Conservation (phyloP, 2,888 invertebrate species). For the Mayetiola destructor region DNA sequence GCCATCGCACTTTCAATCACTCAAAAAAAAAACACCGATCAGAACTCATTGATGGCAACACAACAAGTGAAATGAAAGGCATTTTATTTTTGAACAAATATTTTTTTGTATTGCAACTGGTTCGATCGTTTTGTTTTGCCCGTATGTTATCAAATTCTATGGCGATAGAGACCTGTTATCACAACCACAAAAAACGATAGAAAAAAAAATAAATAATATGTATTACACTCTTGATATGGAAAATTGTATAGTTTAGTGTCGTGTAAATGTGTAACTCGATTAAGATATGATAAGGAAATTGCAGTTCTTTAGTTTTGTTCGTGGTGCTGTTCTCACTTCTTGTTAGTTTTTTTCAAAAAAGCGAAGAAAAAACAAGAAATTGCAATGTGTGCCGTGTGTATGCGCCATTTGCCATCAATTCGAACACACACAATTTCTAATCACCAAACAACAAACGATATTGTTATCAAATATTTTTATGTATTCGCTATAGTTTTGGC, state of each 20-base stretch:
- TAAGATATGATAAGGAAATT: slow-evolving; percentile 11
- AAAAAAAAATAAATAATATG: background rate
- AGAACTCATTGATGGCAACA: slow-evolving; percentile 6
- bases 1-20: background rate
- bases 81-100: background rate
- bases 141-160: slow-evolving; percentile 8
- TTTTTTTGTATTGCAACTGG: slow-evolving; percentile 2
- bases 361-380: too few relatives aligned
- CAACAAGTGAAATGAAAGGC: slow-evolving; percentile 10
- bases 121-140: background rate
- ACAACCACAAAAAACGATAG: background rate
- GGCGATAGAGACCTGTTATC: slow-evolving; percentile 11
- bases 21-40: background rate
- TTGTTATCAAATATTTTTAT: too few relatives aligned
- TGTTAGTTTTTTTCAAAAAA: too few relatives aligned
- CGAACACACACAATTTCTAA: too few relatives aligned
- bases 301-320: background rate
- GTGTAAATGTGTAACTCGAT: background rate
- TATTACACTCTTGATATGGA: background rate
- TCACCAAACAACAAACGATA: too few relatives aligned
- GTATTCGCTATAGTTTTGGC: too few relatives aligned
- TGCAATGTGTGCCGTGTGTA: too few relatives aligned
- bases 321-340: too few relatives aligned
- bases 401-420: too few relatives aligned
- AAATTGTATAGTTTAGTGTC: too few relatives aligned